A percentile compares a stretch with the other conserved stretches of the same genome.
These are phyloP conservation scores for Gobio occitaniae DNA, from an alignment of 2,797 vertebrate genomes.

Conservation along the genomic window DNA sequence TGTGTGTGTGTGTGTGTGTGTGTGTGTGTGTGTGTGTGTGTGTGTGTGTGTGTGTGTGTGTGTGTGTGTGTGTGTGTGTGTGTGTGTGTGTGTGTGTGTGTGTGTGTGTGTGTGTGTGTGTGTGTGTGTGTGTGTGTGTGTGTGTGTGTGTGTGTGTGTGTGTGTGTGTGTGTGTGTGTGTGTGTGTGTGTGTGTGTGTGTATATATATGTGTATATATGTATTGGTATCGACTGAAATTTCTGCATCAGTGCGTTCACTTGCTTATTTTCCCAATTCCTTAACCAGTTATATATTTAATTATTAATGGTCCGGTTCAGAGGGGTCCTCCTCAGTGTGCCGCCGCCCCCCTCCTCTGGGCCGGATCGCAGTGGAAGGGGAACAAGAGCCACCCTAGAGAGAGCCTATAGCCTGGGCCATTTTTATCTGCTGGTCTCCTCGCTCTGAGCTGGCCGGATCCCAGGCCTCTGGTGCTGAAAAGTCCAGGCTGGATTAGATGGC, in stretches of 20 bases:
- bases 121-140: too few species aligned
- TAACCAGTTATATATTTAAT: not conserved
- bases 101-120: too few species aligned
- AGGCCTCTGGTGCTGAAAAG: slow-evolving; percentile 72
- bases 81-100: too few species aligned
- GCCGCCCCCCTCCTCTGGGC: not conserved
- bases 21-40: too few species aligned
- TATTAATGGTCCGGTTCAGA: not conserved
- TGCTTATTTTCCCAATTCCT: not conserved
- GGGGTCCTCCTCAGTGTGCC: not conserved
- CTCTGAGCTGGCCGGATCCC: slow-evolving; percentile 67
- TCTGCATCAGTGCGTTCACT: not conserved
- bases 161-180: too few species aligned
- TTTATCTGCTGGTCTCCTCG: slow-evolving; percentile 68
- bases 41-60: too few species aligned
- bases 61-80: too few species aligned
- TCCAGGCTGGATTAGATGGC: slow-evolving; percentile 68
- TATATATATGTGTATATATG: too few species aligned
- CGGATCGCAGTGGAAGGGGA: slow-evolving; percentile 59
- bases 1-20: too few species aligned
- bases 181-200: too few species aligned
- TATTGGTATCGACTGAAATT: too few species aligned
- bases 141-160: too few species aligned
- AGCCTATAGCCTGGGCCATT: slow-evolving; percentile 47
- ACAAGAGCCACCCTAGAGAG: slow-evolving; percentile 62